A percentile compares a stretch with the other conserved stretches of the same genome.
phyloP scores from a whole-genome alignment of 1,140 invertebrate species.

The Eupeodes corollae region DNA sequence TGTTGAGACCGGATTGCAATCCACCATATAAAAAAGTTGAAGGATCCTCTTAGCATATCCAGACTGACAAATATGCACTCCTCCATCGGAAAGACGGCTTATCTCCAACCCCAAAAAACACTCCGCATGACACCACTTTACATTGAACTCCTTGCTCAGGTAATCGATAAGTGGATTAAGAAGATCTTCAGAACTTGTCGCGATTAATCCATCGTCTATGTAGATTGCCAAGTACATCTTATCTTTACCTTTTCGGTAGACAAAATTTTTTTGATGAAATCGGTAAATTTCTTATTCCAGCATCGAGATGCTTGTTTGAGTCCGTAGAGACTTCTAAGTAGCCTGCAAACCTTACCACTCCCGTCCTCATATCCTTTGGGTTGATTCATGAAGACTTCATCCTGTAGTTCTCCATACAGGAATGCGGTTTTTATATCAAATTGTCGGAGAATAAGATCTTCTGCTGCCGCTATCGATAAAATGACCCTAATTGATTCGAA shows the following conservation, averaged over 20 bases:
- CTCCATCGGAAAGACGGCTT: neutral
- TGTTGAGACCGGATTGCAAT: conserved; percentile 27
- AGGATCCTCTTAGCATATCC: conserved; percentile 28
- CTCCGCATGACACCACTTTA: conserved; percentile 10
- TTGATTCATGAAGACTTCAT: conserved; percentile 33
- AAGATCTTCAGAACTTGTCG: conserved; percentile 12
- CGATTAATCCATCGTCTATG: conserved; percentile 36
- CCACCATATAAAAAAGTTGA: conserved; percentile 22
- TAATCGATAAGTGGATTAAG: conserved; percentile 12
- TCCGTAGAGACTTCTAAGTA: conserved; percentile 16
- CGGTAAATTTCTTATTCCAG: conserved; percentile 19
- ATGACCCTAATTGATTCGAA: conserved; percentile 18
- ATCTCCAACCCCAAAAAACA: conserved; percentile 27
- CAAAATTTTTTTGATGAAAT: conserved; percentile 22
- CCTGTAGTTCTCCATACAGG: conserved; percentile 29
- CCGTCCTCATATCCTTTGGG: conserved; percentile 18
- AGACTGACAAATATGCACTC: conserved; percentile 24
- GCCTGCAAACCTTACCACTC: conserved; percentile 6
- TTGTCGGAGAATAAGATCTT: conserved; percentile 18
- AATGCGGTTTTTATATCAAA: conserved; percentile 32
- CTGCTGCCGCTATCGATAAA: conserved; percentile 13
- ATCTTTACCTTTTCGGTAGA: conserved; percentile 8
- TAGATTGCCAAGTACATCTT: conserved; percentile 26
- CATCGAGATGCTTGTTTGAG: conserved; percentile 17
- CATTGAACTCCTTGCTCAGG: conserved; percentile 19